Evolutionary conservation across 2,888 invertebrate species (phyloP), one percentile per base, ranked within the genome.

Genomic region (Ophion slaviceki): DNA sequence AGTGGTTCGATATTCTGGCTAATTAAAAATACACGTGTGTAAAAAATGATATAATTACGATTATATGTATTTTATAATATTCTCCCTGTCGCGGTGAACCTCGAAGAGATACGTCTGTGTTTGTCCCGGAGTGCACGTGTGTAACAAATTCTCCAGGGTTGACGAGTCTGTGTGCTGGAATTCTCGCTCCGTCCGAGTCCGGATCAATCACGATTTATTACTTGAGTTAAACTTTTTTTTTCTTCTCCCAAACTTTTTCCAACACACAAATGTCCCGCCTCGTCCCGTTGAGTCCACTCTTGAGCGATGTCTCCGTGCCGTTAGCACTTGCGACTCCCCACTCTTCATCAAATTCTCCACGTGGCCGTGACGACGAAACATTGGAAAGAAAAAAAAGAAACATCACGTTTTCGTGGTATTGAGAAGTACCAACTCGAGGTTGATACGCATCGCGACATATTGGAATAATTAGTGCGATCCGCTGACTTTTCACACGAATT

Each of bases 301-400:
- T 93, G 94, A 94, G 91, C 90, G 93, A 93, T 91, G 93, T 90
- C 91, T 93, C 93, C 93, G 93, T 94, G 93, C 93, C 91, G 92
- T 91, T 91, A 91, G 88, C 86, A 91, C 89, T 90, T 88, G 92
- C 93, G 92, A 93, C 92, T 93, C 91, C 93, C 89, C 93, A 91
- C 92, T 93, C 91, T 91, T 91, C 53, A 17, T 53, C 86, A 89
- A 87, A 91, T 90, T 91, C 90, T 91, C 90, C 89, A 86, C 83
- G 83, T 64, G 87, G 87, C 83, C 87, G 78, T 68, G 79, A 82
- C 64, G 62, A 68, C 5, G 62, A 67, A 57, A 11, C 11, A 8
- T 53, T 20, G 53, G 24, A 70, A 53, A 57, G 28, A 47, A 7
- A 24, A 61, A 53, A 32, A 36, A 10, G 78, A 8, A 59, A 53